Conservation (phyloP, 2,113 vertebrate species). For the Ploceus nigricollis region DNA sequence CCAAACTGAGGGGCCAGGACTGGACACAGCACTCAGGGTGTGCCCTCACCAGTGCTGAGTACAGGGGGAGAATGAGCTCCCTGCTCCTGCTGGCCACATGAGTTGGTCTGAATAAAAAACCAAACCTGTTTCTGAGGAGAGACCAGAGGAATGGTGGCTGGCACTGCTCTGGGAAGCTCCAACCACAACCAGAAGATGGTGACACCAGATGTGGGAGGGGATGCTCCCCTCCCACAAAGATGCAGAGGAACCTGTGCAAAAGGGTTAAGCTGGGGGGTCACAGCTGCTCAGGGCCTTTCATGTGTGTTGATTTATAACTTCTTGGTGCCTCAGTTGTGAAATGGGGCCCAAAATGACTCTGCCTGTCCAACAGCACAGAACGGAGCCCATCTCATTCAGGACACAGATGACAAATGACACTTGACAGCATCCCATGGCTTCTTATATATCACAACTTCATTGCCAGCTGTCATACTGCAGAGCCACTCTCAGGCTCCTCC, state of each 20-base stretch:
- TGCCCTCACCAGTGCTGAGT: neutral
- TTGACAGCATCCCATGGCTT: neutral
- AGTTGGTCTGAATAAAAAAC: fast-evolving
- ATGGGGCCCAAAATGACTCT: fast-evolving
- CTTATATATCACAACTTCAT: neutral
- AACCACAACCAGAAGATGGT: neutral
- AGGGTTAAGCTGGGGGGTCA: neutral
- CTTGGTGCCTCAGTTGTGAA: neutral
- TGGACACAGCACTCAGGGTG: neutral
- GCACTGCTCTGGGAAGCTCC: neutral
- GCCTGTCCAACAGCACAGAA: neutral
- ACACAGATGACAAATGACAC: neutral
- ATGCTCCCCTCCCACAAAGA: neutral
- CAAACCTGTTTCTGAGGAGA: neutral
- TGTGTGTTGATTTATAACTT: neutral
- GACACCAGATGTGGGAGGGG: fast-evolving
- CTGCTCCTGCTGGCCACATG: neutral
- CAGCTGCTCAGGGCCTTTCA: neutral
- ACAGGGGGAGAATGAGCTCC: neutral
- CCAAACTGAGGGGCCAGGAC: neutral
- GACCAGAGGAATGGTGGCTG: neutral
- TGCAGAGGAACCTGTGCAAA: neutral
- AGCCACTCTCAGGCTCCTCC: neutral
- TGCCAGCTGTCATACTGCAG: neutral
- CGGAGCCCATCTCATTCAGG: fast-evolving